phyloP scores from a whole-genome alignment of 2,888 invertebrate species.

The Drosophila tripunctata region DNA sequence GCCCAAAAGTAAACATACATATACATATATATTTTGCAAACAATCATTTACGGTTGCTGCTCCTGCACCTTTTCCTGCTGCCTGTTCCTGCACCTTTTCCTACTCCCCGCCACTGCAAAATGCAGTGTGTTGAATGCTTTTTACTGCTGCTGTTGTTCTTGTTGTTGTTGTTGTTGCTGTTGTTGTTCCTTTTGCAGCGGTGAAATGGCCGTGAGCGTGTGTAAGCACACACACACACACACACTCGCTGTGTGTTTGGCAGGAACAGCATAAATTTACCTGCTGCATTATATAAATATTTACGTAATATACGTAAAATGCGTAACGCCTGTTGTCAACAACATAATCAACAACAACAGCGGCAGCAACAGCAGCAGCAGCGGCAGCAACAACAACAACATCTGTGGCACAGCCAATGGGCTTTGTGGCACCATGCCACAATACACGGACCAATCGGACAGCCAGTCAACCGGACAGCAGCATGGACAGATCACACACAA shows the following conservation, averaged over 20 bases:
- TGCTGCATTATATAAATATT: conserved; percentile 82
- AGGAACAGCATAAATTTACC: conserved; percentile 57
- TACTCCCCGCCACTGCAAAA: not conserved
- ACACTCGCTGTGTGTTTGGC: conserved; percentile 16
- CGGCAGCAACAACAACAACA: not conserved
- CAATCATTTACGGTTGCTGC: conserved; percentile 53
- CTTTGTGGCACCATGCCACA: conserved; percentile 28
- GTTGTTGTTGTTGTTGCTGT: too few relatives aligned
- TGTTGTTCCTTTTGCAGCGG: conserved; percentile 12
- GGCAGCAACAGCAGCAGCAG: conserved; percentile 2
- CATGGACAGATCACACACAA: too few relatives aligned
- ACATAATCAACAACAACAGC: conserved; percentile 76
- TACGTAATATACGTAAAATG: conserved; percentile 79
- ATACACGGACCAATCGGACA: conserved; percentile 15
- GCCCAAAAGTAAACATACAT: too few relatives aligned
- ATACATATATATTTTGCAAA: conserved; percentile 76
- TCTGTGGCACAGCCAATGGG: conserved; percentile 49
- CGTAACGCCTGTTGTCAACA: conserved; percentile 83
- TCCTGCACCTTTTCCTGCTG: not conserved
- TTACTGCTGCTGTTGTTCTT: too few relatives aligned
- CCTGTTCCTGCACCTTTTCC: not conserved
- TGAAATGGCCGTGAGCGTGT: conserved; percentile 56
- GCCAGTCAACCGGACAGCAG: conserved; percentile 17
- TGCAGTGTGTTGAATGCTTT: too few relatives aligned
- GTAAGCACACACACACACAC: conserved; percentile 30